Conservation (phyloP, 2,797 vertebrate genomes). For the Macroramphosus scolopax region DNA sequence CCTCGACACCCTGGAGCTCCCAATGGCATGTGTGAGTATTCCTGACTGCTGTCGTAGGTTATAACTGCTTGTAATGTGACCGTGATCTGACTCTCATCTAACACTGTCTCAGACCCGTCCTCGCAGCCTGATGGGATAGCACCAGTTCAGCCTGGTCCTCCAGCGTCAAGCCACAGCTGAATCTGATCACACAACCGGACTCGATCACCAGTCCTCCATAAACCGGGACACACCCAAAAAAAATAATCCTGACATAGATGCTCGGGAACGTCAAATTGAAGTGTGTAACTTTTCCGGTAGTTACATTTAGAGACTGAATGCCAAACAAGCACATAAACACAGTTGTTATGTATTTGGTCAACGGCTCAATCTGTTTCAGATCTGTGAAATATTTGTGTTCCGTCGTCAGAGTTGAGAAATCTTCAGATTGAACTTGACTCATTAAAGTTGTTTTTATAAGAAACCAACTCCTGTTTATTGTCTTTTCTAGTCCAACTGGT, state of each 20-base stretch:
- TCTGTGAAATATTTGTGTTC: conserved; percentile 61
- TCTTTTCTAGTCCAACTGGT: too few species aligned
- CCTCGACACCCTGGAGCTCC: conserved; percentile 82
- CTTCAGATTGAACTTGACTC: conserved; percentile 44
- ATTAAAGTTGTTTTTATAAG: conserved; percentile 69
- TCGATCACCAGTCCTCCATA: not conserved
- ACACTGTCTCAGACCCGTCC: conserved; percentile 76
- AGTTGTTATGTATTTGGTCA: conserved; percentile 38
- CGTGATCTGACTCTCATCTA: not conserved
- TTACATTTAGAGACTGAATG: conserved; percentile 28
- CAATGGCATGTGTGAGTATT: conserved; percentile 89
- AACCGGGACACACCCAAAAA: conserved; percentile 7
- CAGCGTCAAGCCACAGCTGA: conserved; percentile 72
- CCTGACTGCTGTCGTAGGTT: not conserved
- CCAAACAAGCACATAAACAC: conserved; percentile 31
- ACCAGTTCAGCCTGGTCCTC: conserved; percentile 75
- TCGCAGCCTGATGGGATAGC: conserved; percentile 83
- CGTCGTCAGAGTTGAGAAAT: conserved; percentile 56
- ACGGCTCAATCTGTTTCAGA: conserved; percentile 25
- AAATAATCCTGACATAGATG: conserved; percentile 15
- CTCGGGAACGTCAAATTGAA: conserved; percentile 30
- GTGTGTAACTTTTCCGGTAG: conserved; percentile 25
- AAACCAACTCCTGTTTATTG: too few species aligned
- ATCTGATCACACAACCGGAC: conserved; percentile 10
- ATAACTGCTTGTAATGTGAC: not conserved